A percentile compares a stretch with the other conserved stretches of the same genome.
phyloP scores from a whole-genome alignment of 2,113 vertebrate species.

The Capreolus pygargus region DNA sequence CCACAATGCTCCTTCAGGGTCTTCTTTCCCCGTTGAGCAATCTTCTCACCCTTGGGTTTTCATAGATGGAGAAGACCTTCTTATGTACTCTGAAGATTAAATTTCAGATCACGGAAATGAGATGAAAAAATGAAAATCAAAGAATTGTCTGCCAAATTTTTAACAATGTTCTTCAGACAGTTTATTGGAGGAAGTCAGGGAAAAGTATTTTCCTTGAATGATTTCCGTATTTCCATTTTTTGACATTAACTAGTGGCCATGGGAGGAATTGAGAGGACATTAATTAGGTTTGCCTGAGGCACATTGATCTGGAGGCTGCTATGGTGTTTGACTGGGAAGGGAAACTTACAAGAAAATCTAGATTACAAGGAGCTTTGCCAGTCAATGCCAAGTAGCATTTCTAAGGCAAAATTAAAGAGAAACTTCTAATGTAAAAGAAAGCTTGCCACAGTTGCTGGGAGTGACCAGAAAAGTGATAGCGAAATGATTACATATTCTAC shows the following conservation, averaged over 20 bases:
- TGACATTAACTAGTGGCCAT: neutral
- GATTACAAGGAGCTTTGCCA: neutral
- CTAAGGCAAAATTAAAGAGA: neutral
- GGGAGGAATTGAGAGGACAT: neutral
- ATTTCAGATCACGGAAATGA: slow-evolving; percentile 48
- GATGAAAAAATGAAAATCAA: slow-evolving; percentile 41
- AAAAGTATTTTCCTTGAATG: slow-evolving; percentile 20
- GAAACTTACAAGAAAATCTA: neutral
- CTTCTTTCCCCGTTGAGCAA: neutral
- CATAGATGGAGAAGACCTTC: neutral
- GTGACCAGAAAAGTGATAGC: neutral
- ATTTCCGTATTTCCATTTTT: slow-evolving; percentile 17
- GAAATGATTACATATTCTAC: neutral
- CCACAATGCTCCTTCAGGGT: neutral
- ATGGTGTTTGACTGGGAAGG: neutral
- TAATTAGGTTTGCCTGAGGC: neutral
- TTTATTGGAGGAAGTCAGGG: slow-evolving; percentile 38
- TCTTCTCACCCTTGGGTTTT: neutral
- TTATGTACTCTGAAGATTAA: slow-evolving; percentile 8
- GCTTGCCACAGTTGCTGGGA: neutral
- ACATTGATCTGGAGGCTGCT: neutral
- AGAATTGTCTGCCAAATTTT: slow-evolving; percentile 37
- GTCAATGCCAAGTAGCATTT: neutral
- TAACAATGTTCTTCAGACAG: neutral
- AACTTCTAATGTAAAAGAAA: neutral